Evolutionary conservation across 2,113 vertebrate species (phyloP).

Genomic region (Ploceus nigricollis): DNA sequence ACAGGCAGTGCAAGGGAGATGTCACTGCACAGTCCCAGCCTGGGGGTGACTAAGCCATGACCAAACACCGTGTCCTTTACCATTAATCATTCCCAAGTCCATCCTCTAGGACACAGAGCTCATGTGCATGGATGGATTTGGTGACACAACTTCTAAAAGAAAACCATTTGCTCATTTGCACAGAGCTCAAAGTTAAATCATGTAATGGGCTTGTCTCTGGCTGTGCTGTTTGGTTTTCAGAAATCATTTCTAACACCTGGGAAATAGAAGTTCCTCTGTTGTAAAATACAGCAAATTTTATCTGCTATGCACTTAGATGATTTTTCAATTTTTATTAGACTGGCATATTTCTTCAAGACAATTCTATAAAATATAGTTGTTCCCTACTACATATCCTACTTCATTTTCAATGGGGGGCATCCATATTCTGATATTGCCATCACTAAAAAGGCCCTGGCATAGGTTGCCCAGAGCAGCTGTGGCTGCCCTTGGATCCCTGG

Average conservation of each 20-base stretch:
- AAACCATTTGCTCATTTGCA: not conserved
- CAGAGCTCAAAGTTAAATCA: not conserved
- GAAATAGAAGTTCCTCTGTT: not conserved
- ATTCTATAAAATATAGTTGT: not conserved
- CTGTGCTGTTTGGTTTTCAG: not conserved
- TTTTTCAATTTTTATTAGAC: not conserved
- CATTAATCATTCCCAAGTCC: conserved; percentile 6
- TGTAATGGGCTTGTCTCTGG: not conserved
- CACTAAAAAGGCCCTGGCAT: not conserved
- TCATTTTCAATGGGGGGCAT: not conserved
- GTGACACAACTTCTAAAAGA: not conserved
- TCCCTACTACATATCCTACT: not conserved
- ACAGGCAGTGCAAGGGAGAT: not conserved
- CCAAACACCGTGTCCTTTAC: not conserved
- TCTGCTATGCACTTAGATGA: not conserved
- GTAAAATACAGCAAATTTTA: not conserved
- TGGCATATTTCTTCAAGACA: not conserved
- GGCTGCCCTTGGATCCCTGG: not conserved
- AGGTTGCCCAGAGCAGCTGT: not conserved
- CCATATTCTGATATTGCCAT: not conserved
- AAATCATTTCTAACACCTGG: not conserved
- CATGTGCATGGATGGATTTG: not conserved
- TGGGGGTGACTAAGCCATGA: conserved; percentile 3
- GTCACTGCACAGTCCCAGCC: not conserved
- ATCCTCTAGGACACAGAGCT: not conserved